Conservation (phyloP, 1,140 invertebrate genomes). For the Lithobius niger region DNA sequence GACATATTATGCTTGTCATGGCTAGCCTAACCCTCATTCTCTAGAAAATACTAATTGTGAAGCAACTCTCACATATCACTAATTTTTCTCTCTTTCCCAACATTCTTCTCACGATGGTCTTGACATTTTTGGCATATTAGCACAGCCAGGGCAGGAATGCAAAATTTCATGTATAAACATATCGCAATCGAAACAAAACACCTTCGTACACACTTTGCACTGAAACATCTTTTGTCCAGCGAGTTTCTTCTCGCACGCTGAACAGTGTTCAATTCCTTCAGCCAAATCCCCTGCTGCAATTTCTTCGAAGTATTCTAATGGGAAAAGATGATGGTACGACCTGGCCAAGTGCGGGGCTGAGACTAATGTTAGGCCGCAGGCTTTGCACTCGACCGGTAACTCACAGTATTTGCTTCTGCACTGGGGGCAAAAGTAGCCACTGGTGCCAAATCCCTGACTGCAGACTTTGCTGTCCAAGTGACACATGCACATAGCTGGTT, state of each 20-base stretch:
- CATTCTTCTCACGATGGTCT: too few species aligned
- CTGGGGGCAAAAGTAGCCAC: slow-evolving; percentile 89
- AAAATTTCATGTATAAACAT: slow-evolving; percentile 83
- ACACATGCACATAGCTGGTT: slow-evolving; percentile 58
- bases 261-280: too few species aligned
- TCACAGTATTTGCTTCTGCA: slow-evolving; percentile 96
- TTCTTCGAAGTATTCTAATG: slow-evolving; percentile 72
- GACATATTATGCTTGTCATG: too few species aligned
- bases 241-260: too few species aligned
- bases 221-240: slow-evolving; percentile 66
- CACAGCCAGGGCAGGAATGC: slow-evolving; percentile 90
- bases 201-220: slow-evolving; percentile 61
- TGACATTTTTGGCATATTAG: slow-evolving; percentile 27
- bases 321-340: slow-evolving; percentile 94
- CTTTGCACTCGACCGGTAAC: slow-evolving; percentile 87
- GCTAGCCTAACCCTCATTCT: too few species aligned
- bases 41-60: too few species aligned
- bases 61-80: too few species aligned
- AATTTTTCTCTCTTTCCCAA: too few species aligned
- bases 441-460: slow-evolving; percentile 40
- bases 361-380: slow-evolving; percentile 87
- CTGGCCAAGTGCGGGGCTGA: slow-evolving; percentile 92
- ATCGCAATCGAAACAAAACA: slow-evolving; percentile 90
- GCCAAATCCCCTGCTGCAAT: too few species aligned
- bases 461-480: slow-evolving; percentile 56